Conservation (phyloP, 92 coral and sea anemone genomes). For the Phenganax stokvisi region DNA sequence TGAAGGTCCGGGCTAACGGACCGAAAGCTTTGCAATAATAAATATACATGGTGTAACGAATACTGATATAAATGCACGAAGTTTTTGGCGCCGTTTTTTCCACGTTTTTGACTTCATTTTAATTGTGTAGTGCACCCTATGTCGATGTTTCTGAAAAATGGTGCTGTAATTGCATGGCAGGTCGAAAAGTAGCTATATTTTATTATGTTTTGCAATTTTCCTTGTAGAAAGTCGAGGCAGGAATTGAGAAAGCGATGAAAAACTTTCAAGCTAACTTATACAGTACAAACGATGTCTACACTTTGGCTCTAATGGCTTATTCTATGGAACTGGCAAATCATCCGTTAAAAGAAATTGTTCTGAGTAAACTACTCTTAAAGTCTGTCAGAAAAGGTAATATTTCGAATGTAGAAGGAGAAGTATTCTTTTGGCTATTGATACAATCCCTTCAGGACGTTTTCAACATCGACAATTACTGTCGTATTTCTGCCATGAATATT, state of each 20-base stretch:
- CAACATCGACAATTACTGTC: too few relatives aligned
- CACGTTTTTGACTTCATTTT: background rate
- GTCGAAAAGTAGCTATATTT: too few relatives aligned
- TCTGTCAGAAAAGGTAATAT: slow-evolving; percentile 65
- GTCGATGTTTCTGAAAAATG: too few relatives aligned
- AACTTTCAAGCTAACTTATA: background rate
- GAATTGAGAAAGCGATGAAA: slow-evolving; percentile 1
- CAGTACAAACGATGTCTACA: slow-evolving; percentile 52
- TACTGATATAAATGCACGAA: too few relatives aligned
- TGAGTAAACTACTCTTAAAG: slow-evolving; percentile 50
- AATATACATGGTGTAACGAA: too few relatives aligned
- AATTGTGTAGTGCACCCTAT: too few relatives aligned
- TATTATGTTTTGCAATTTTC: background rate
- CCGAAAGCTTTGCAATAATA: too few relatives aligned
- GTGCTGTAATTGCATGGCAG: too few relatives aligned
- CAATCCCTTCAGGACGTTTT: too few relatives aligned
- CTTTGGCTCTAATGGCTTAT: slow-evolving; percentile 69
- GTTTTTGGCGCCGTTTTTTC: too few relatives aligned
- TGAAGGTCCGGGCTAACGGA: too few relatives aligned
- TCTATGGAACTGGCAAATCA: slow-evolving; percentile 63
- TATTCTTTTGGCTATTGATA: background rate
- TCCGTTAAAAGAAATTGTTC: slow-evolving; percentile 24
- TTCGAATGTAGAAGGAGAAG: background rate
- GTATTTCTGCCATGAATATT: too few relatives aligned
- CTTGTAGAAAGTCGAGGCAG: background rate